Percentiles rank a stretch among this genome's conserved stretches.
These are phyloP conservation scores for Idaea dimidiata DNA, from an alignment of 2,888 invertebrate species.

Conservation along the genomic window DNA sequence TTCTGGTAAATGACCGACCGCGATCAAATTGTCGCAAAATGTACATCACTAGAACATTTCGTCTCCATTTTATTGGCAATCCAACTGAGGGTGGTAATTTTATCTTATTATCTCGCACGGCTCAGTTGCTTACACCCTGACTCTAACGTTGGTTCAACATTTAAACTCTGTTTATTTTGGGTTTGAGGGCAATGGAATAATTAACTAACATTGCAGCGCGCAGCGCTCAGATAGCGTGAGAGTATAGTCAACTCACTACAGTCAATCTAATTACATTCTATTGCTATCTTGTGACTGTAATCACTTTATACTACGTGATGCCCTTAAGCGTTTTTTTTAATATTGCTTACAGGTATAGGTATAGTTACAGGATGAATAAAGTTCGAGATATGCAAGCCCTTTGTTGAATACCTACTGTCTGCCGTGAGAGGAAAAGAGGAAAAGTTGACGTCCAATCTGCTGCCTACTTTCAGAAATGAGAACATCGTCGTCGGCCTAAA, in stretches of 20 bases:
- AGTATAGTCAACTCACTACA: conserved; percentile 24
- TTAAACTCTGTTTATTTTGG: conserved; percentile 29
- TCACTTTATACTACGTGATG: conserved; percentile 1
- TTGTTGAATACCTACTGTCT: conserved; percentile 52
- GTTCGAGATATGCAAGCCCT: conserved; percentile 55
- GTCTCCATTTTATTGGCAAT: conserved; percentile 50
- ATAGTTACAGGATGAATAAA: conserved; percentile 43
- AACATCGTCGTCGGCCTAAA: conserved; percentile 45
- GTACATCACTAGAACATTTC: conserved; percentile 47
- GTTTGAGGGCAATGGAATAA: conserved; percentile 26
- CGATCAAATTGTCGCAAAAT: conserved; percentile 51
- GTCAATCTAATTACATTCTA: conserved; percentile 28
- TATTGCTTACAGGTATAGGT: conserved; percentile 38
- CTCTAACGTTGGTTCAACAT: conserved; percentile 26
- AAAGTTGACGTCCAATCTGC: conserved; percentile 67
- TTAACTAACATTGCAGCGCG: conserved; percentile 27
- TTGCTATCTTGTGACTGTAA: conserved; percentile 5
- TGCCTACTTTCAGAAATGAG: conserved; percentile 68
- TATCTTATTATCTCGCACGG: conserved; percentile 40
- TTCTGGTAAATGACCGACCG: conserved; percentile 50
- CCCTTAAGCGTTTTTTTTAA: conserved; percentile 33
- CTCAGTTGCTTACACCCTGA: conserved; percentile 29
- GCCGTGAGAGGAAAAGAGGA: conserved; percentile 51
- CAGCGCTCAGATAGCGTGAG: conserved; percentile 23
- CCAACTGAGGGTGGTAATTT: conserved; percentile 44